Conservation (phyloP, 2,113 vertebrate genomes). For the Raja brachyura region DNA sequence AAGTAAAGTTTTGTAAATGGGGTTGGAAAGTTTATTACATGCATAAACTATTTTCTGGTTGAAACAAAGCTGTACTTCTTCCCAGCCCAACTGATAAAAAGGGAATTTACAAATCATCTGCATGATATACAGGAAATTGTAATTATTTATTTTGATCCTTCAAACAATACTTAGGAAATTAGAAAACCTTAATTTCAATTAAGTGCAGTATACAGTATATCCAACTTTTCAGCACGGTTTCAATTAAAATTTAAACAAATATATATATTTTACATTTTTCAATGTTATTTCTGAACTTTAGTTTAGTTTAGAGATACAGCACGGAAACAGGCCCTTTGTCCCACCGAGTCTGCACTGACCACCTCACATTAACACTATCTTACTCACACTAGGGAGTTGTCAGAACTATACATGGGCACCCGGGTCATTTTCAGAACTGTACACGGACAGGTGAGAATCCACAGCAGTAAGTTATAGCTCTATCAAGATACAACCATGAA, state of each 20-base stretch:
- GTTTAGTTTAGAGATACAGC: too few relatives aligned
- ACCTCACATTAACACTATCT: too few relatives aligned
- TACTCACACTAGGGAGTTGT: too few relatives aligned
- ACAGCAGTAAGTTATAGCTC: slow-evolving; percentile 43
- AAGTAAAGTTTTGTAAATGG: too few relatives aligned
- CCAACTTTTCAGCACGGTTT: background rate
- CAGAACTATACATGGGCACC: slow-evolving; percentile 41
- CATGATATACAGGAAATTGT: background rate
- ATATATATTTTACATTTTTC: background rate
- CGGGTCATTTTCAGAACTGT: slow-evolving; percentile 35
- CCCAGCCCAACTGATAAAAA: background rate
- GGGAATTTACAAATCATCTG: background rate
- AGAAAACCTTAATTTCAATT: background rate
- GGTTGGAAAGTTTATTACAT: background rate
- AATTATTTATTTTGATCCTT: background rate
- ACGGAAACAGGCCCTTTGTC: too few relatives aligned
- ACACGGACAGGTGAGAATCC: slow-evolving; percentile 45
- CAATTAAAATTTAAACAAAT: background rate
- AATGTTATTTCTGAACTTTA: background rate
- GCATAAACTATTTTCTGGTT: background rate
- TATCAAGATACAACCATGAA: slow-evolving; percentile 42
- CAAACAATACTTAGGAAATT: background rate
- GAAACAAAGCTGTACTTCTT: too few relatives aligned
- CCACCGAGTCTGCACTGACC: too few relatives aligned
- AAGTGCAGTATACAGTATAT: background rate